Conservation (phyloP, 2,888 invertebrate species). For the Himalopsyche tibetana region DNA sequence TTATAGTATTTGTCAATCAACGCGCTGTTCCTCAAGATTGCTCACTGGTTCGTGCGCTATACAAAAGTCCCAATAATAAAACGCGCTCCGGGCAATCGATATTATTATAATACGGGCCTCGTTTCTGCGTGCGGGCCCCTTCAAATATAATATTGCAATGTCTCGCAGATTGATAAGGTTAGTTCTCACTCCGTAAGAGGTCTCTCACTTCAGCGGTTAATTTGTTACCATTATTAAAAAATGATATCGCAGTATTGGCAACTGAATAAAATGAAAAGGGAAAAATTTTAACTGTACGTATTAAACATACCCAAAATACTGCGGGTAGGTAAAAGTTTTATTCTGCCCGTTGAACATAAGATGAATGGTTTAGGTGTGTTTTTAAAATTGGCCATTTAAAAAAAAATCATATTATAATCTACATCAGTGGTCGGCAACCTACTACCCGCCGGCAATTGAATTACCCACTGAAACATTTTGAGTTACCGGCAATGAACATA, state of each 20-base stretch:
- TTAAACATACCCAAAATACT: too few relatives aligned
- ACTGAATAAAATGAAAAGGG: too few relatives aligned
- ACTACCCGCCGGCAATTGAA: too few relatives aligned
- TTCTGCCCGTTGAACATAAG: too few relatives aligned
- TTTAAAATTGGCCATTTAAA: too few relatives aligned
- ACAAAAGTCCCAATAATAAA: background rate
- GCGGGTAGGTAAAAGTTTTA: too few relatives aligned
- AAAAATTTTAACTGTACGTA: too few relatives aligned
- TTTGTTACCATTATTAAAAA: background rate
- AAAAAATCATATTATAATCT: too few relatives aligned
- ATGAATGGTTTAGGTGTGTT: too few relatives aligned
- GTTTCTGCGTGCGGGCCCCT: background rate
- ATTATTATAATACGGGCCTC: background rate
- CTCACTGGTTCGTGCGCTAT: background rate
- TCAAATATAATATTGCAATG: background rate
- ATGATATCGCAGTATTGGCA: background rate
- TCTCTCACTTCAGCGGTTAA: background rate
- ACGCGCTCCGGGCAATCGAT: background rate
- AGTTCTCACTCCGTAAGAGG: conserved; percentile 15
- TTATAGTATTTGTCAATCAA: background rate
- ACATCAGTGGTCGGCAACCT: too few relatives aligned
- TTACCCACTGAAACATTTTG: too few relatives aligned
- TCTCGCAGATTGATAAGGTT: background rate
- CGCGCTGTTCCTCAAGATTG: background rate
- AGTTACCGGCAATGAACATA: too few relatives aligned